These are phyloP conservation scores for Gastrophryne carolinensis DNA, from an alignment of 2,797 vertebrate species.

Conservation along the genomic window DNA sequence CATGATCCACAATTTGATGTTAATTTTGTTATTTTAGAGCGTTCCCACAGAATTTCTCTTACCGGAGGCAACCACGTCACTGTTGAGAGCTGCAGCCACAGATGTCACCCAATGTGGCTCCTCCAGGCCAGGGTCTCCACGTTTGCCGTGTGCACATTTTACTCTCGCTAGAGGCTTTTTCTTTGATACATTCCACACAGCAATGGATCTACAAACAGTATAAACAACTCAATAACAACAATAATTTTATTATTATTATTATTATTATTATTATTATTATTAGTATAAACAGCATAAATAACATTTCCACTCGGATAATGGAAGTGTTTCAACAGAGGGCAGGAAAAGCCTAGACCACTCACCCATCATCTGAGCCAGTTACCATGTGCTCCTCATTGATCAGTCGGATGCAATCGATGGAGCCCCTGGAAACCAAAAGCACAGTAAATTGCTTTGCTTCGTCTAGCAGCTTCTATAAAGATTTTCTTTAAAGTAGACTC, in stretches of 20 bases:
- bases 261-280: too few relatives aligned
- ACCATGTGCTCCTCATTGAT: conserved; percentile 97
- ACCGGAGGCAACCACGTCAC: conserved; percentile 91
- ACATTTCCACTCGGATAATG: too few relatives aligned
- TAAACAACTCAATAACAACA: too few relatives aligned
- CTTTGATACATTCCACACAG: conserved; percentile 89
- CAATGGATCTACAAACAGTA: conserved; percentile 75
- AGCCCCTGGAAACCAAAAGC: conserved; percentile 72
- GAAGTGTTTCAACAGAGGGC: too few relatives aligned
- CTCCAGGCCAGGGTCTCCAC: conserved; percentile 73
- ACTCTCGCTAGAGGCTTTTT: conserved; percentile 85
- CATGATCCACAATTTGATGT: too few relatives aligned
- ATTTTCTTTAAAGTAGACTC: too few relatives aligned
- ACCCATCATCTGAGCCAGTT: conserved; percentile 93
- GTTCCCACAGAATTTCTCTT: conserved; percentile 55
- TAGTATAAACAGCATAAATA: too few relatives aligned
- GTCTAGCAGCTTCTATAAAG: too few relatives aligned
- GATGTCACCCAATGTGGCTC: conserved; percentile 87
- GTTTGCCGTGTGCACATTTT: conserved; percentile 80
- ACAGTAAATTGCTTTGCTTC: background rate
- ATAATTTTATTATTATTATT: too few relatives aligned
- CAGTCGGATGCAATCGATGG: conserved; percentile 92
- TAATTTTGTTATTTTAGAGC: too few relatives aligned
- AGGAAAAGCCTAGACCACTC: conserved; percentile 45
- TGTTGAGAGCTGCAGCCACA: conserved; percentile 86